These are phyloP conservation scores for Zingel zingel DNA, from an alignment of 2,113 vertebrate genomes.

Conservation along the genomic window DNA sequence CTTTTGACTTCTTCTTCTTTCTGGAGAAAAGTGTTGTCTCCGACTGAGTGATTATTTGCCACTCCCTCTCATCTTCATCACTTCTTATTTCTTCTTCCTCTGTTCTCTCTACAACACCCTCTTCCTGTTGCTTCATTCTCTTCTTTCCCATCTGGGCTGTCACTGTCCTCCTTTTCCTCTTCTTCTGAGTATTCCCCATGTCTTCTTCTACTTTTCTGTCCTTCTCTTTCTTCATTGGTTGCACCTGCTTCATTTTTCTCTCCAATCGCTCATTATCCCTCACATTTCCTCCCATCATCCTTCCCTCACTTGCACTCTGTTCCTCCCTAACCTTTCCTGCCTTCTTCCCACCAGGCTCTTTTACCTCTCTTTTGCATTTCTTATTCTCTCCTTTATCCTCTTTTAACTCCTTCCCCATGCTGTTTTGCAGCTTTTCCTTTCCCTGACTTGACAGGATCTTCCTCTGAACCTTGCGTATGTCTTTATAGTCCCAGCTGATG, in stretches of 20 bases:
- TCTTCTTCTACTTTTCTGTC: not conserved
- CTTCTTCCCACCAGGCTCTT: not conserved
- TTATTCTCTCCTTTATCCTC: conserved; percentile 12
- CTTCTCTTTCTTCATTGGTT: not conserved
- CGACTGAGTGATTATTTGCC: not conserved
- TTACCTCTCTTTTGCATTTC: not conserved
- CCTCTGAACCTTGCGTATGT: conserved; percentile 83
- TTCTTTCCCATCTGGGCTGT: conserved; percentile 12
- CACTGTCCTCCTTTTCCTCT: not conserved
- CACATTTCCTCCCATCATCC: not conserved
- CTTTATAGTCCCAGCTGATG: conserved; percentile 90
- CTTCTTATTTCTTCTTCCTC: not conserved
- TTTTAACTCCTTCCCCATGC: rapidly evolving
- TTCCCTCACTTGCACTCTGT: not conserved
- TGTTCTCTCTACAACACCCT: not conserved
- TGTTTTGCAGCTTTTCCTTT: not conserved
- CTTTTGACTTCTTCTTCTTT: not conserved
- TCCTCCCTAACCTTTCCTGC: conserved; percentile 12
- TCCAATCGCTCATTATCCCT: not conserved
- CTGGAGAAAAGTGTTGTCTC: not conserved
- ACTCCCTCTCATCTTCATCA: not conserved
- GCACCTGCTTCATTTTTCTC: not conserved
- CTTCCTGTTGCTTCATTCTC: not conserved
- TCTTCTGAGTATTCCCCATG: conserved; percentile 5
- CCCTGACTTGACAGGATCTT: conserved; percentile 41